Conservation (phyloP, 2,113 vertebrate genomes). For the Phyllostomus discolor region DNA sequence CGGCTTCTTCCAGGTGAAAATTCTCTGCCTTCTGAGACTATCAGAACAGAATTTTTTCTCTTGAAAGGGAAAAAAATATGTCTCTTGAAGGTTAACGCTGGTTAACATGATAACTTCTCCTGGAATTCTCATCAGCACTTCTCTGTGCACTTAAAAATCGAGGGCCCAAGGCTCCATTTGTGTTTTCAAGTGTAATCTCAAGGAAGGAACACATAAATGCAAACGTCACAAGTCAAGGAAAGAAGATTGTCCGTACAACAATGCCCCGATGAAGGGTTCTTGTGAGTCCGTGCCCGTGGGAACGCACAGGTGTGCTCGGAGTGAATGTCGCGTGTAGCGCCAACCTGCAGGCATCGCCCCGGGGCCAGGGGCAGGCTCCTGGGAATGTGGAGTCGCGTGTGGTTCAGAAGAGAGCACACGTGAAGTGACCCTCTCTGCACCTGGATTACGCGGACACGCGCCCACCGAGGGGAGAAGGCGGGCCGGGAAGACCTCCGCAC, state of each 20-base stretch:
- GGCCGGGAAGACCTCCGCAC: no score
- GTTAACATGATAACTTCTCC: neutral
- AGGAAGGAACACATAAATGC: neutral
- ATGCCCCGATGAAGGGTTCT: neutral
- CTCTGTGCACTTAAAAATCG: neutral
- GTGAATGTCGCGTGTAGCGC: no score
- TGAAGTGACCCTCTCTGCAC: no score
- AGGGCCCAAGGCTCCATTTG: neutral
- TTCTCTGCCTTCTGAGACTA: neutral
- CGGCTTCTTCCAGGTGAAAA: neutral
- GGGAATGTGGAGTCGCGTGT: no score
- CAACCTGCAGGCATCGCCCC: fast-evolving
- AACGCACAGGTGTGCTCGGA: fast-evolving
- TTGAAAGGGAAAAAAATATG: neutral
- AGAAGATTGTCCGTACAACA: no score
- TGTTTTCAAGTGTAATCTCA: neutral
- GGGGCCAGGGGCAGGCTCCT: no score
- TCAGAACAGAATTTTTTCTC: neutral
- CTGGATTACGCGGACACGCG: no score
- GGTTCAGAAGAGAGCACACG: no score
- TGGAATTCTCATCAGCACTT: neutral
- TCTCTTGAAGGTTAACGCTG: neutral
- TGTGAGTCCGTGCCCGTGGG: no score
- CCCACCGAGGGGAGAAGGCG: no score
- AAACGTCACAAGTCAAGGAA: neutral